Evolutionary conservation across 2,888 invertebrate genomes (phyloP).

Genomic region (Xanthorhoe spadicearia): DNA sequence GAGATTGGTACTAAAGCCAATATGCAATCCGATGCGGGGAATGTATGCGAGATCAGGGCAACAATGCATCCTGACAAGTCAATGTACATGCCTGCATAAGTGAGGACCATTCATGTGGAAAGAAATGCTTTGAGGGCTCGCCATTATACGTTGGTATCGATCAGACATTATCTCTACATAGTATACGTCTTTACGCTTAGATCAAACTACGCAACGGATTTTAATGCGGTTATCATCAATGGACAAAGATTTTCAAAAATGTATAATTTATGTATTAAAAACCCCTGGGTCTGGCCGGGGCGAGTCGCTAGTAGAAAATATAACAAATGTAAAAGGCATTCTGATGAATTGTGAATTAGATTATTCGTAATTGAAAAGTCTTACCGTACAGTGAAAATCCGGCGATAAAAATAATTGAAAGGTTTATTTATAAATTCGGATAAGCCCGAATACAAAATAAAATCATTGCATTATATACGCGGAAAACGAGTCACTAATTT

Average conservation of each 20-base stretch:
- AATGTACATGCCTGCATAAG: slow-evolving; percentile 39
- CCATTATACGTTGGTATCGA: neutral
- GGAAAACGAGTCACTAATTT: no score
- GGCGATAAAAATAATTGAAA: neutral
- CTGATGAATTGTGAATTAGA: neutral
- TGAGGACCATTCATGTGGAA: slow-evolving; percentile 30
- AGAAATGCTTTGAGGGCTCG: slow-evolving; percentile 28
- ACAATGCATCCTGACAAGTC: slow-evolving; percentile 53
- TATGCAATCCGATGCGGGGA: slow-evolving; percentile 42
- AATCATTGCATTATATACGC: no score
- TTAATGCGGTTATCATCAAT: no score
- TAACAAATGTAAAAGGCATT: no score
- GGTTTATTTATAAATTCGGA: neutral
- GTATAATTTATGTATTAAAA: no score
- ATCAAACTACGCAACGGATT: no score
- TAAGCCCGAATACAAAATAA: neutral
- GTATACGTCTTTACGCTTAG: no score
- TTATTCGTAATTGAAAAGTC: neutral
- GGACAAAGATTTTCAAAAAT: no score
- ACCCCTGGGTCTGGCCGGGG: no score
- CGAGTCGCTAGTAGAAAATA: no score
- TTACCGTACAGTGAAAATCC: neutral
- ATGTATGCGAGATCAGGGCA: slow-evolving; percentile 48
- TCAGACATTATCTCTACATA: neutral
- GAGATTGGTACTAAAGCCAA: slow-evolving; percentile 39